Evolutionary conservation across 2,113 vertebrate species (phyloP).

Genomic region (Ammodramus savannarum): DNA sequence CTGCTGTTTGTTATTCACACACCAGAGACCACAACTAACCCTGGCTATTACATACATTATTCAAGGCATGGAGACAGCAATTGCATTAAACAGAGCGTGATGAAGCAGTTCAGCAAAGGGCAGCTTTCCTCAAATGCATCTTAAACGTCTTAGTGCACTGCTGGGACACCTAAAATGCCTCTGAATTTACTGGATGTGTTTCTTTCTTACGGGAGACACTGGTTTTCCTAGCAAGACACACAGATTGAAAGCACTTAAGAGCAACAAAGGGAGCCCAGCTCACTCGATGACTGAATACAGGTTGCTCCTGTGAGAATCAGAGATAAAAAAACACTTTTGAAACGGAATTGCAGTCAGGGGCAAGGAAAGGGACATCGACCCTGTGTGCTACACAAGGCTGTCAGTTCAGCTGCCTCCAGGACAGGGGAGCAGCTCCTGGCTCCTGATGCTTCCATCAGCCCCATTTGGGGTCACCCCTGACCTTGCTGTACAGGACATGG

Average conservation of each 20-base stretch:
- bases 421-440: not conserved
- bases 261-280: not conserved
- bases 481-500: not conserved
- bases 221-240: not conserved
- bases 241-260: not conserved
- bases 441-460: not conserved
- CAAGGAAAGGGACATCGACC: not conserved
- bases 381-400: fast-evolving
- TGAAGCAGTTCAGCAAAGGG: not conserved
- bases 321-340: not conserved
- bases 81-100: not conserved
- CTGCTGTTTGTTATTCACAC: not conserved
- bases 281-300: not conserved
- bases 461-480: too few relatives aligned
- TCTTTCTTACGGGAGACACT: not conserved
- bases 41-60: not conserved
- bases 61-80: not conserved
- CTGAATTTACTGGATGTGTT: not conserved
- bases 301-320: not conserved
- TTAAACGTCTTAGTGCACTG: not conserved
- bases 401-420: not conserved
- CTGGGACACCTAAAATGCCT: not conserved
- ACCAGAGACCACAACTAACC: not conserved
- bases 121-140: not conserved
- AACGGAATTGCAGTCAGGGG: not conserved